phyloP scores from a whole-genome alignment of 92 coral and sea anemone species.

The Porites cylindrica region DNA sequence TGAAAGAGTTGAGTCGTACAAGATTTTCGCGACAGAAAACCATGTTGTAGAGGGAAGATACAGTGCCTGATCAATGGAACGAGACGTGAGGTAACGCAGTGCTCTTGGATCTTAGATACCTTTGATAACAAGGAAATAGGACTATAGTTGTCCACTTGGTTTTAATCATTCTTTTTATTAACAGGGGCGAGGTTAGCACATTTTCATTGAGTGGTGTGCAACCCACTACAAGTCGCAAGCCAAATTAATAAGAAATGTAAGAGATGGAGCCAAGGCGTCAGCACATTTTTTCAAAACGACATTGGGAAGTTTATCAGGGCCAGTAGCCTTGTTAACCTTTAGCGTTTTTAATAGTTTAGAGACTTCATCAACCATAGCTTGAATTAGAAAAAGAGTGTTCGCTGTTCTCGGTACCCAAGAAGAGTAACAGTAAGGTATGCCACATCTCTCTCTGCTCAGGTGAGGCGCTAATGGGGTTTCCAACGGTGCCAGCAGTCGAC shows the following conservation, averaged over 20 bases:
- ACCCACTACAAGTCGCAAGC: neutral
- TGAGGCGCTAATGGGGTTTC: too few species aligned
- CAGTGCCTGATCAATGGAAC: conserved; percentile 22
- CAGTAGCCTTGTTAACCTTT: neutral
- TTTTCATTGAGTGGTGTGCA: conserved; percentile 9
- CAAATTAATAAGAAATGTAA: neutral
- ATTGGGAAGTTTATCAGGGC: neutral
- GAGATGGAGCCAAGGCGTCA: too few species aligned
- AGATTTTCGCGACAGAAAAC: conserved; percentile 2
- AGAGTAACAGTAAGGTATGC: conserved; percentile 13
- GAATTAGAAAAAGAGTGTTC: neutral
- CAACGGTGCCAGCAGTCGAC: too few species aligned
- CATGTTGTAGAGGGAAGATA: conserved; percentile 22
- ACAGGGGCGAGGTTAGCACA: conserved; percentile 4
- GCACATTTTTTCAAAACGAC: too few species aligned
- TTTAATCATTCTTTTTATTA: conserved; percentile 8
- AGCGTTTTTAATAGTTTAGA: neutral
- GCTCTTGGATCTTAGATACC: conserved; percentile 49
- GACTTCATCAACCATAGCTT: neutral
- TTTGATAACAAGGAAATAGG: conserved; percentile 42
- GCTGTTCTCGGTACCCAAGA: neutral
- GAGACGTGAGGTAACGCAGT: conserved; percentile 38
- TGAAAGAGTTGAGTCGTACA: conserved; percentile 33
- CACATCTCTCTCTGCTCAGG: neutral
- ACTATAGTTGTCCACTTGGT: conserved; percentile 9